Conservation (phyloP, 1,140 invertebrate genomes). For the Lethocerus indicus region DNA sequence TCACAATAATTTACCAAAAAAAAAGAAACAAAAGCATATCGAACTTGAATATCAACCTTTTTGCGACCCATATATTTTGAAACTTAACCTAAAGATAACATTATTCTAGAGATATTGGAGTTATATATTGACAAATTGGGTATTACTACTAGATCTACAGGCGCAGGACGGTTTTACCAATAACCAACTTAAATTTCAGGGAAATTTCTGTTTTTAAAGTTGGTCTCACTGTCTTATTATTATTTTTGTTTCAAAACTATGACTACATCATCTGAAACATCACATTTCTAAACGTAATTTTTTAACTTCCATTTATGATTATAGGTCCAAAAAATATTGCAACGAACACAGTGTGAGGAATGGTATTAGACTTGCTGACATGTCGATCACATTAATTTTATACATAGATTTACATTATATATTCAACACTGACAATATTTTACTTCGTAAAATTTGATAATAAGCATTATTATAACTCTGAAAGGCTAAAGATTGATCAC, state of each 20-base stretch:
- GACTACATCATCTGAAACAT: conserved; percentile 10
- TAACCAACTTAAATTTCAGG: conserved; percentile 10
- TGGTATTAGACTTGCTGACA: too few relatives aligned
- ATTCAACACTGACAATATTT: neutral
- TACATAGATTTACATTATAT: too few relatives aligned
- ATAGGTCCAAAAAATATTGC: neutral
- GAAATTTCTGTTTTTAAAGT: conserved; percentile 9
- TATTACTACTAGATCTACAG: conserved; percentile 11
- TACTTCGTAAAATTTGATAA: neutral
- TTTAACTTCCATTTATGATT: conserved; percentile 2
- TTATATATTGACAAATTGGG: conserved; percentile 4
- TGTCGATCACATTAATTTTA: too few relatives aligned
- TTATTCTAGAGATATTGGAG: conserved; percentile 10
- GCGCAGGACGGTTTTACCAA: conserved; percentile 14
- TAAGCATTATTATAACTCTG: neutral
- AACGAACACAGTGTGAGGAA: conserved; percentile 5
- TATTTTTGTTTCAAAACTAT: conserved; percentile 7
- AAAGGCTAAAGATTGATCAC: neutral
- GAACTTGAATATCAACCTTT: conserved; percentile 8
- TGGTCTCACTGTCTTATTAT: conserved; percentile 9
- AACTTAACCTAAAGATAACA: conserved; percentile 7
- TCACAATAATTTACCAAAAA: conserved; percentile 9
- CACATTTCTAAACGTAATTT: conserved; percentile 12
- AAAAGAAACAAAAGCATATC: neutral
- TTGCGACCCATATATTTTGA: conserved; percentile 1